Base-by-base conservation (phyloP, 1,140 invertebrate species). In the Physella acuta region DNA sequence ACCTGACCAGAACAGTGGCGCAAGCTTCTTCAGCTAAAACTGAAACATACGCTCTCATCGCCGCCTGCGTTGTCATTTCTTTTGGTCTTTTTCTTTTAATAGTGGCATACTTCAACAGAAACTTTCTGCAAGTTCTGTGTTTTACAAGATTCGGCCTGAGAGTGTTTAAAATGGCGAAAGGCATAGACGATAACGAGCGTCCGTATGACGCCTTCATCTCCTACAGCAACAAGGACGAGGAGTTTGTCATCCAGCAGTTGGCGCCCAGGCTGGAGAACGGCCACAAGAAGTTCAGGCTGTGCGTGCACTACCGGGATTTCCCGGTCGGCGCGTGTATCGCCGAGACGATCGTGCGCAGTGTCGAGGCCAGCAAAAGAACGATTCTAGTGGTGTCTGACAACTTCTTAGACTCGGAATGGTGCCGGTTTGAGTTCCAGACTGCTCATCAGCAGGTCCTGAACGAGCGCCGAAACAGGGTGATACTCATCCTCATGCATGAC, bases 161-260 rank as follows among this genome's bases (percentile, higher is more conserved):
- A 28, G n/a, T 74, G 3, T 71, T 69, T n/a, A 63, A 72, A 5
- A 56, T 70, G 34, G 65, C 62, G 3, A 71, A 70, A 5, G 63
- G 62, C 1, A 30, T 63, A 3, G 59, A 64, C 1, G 74, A 78
- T 52, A 37, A 24, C 2, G 58, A 76, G 24, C 70, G 73, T 26
- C 53, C 61, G 1, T 80, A 77, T 44, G 79, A 80, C 66, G 79
- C 75, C 28, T 80, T 80, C 58, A 61, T 80, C 16, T 78, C 76
- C 1, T 79, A 77, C 49, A 80, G 77, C 58, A 72, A 73, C 53
- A 71, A 72, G 39, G 77, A 80, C 65, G 73, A 76, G 44, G 63
- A 76, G 1, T 80, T 76, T 39, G 74, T 80, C 14, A 68, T 76
- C 0, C 71, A 69, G 33, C 71, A 78, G 59, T 71, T 80, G 44